Conservation (phyloP, 2,797 vertebrate genomes). For the Sus cebifrons region DNA sequence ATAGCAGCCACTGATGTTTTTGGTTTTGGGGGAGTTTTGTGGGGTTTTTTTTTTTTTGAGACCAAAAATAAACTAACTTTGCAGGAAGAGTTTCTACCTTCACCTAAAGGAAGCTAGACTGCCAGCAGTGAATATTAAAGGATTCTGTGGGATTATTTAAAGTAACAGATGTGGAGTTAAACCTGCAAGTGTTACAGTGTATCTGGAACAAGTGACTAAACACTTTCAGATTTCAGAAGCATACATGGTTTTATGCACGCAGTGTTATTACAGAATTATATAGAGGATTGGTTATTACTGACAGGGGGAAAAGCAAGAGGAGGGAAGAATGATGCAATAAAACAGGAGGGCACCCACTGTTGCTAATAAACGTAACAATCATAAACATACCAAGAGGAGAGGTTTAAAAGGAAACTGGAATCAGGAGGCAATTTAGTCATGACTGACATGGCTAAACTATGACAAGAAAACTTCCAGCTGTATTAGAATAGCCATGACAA, state of each 20-base stretch:
- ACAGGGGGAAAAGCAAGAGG: constrained; percentile 59
- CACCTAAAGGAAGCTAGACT: constrained; percentile 64
- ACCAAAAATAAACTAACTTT: constrained; percentile 23
- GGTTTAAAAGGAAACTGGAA: constrained; percentile 67
- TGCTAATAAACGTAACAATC: constrained; percentile 16
- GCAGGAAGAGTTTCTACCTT: constrained; percentile 34
- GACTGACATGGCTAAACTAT: constrained; percentile 14
- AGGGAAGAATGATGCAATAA: neutral
- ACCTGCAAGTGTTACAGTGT: constrained; percentile 47
- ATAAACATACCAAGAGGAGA: constrained; percentile 51
- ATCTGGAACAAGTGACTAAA: constrained; percentile 70
- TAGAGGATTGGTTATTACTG: constrained; percentile 55
- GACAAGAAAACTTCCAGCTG: constrained; percentile 37
- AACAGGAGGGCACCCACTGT: neutral
- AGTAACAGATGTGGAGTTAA: constrained; percentile 74
- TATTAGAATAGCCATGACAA: neutral
- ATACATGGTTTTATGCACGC: neutral
- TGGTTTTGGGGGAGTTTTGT: neutral
- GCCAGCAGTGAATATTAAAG: constrained; percentile 69
- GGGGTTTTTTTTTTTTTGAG: constrained; percentile 37
- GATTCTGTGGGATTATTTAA: constrained; percentile 69
- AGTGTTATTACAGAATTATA: constrained; percentile 3
- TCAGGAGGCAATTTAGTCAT: constrained; percentile 64
- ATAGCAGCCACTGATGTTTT: neutral
- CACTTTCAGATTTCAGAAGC: constrained; percentile 69